Evolutionary conservation across 2,113 vertebrate genomes (phyloP).

Genomic region (Xyrauchen texanus): DNA sequence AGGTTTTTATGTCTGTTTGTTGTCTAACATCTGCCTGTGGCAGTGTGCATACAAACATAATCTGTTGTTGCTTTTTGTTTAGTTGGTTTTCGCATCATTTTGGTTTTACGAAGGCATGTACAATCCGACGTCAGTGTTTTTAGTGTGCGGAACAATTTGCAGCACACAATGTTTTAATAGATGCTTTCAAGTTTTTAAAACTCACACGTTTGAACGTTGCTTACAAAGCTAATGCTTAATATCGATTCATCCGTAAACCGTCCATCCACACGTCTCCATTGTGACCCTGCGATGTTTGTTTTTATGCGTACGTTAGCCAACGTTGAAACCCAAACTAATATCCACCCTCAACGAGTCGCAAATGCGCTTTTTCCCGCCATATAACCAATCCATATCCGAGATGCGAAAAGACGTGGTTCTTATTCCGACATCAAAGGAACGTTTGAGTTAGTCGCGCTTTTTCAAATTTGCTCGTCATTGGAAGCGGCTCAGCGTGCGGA

Average conservation of each 20-base stretch:
- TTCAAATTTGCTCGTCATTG: not conserved
- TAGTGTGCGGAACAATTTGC: not conserved
- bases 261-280: not conserved
- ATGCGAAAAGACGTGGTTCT: not conserved
- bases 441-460: not conserved
- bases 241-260: not conserved
- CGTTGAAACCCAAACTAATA: not conserved
- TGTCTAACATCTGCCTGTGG: slow-evolving; percentile 37
- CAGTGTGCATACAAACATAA: slow-evolving; percentile 12
- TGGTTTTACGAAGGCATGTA: slow-evolving; percentile 5
- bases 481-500: not conserved
- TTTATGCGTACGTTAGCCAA: not conserved
- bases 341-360: not conserved
- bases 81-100: not conserved
- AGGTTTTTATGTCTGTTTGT: slow-evolving; percentile 13
- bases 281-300: not conserved
- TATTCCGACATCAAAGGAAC: not conserved
- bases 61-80: not conserved
- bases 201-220: not conserved
- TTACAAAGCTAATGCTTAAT: not conserved
- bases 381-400: not conserved
- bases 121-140: slow-evolving; percentile 2
- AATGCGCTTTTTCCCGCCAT: not conserved
- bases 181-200: not conserved
- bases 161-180: not conserved